Evolutionary conservation across 2,113 vertebrate genomes (phyloP), one percentile per base, ranked within the genome.

Genomic region (Chionis minor): DNA sequence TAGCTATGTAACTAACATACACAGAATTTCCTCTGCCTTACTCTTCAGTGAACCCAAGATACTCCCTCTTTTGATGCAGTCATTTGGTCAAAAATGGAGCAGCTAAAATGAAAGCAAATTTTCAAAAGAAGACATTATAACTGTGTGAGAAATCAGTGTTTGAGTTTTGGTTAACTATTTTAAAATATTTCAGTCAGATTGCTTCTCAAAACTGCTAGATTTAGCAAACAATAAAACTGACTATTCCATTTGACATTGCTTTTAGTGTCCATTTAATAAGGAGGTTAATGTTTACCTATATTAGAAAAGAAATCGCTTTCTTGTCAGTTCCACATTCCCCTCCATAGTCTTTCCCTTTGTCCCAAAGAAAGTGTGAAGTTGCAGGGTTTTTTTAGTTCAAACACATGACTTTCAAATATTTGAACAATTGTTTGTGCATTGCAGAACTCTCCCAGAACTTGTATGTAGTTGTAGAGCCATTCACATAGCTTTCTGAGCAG

Each of bases 71-170:
- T 86, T 81, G 49, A 96, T 4, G 4, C 40, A 85, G 90, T 81
- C 74, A 92, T 84, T 92, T 38, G 59, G 86, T 77, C 66, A 89
- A 89, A 73, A 98, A 94, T 71, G 59, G 44, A 89, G 30, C 33
- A 47, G 45, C 63, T 81, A 54, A 88, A 88, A 88, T 72, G 24
- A 73, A 94, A 95, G n/a, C 59, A 54, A 38, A 71, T 89, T 96
- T 96, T 91, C 83, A 72, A 78, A 92, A 78, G 44, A 45, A 20
- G n/a, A 33, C 9, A 7, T 66, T 81, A 13, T 44, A 67, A 66
- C 59, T 86, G 12, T 70, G 27, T 86, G 61, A 45, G 58, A 88
- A 81, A 49, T 49, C 40, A 59, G n/a, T 33, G 20, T 67, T 65
- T 94, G 73, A 88, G 70, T 54, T 81, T 71, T 83, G 35, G 24